These are phyloP conservation scores for Radopholus similis DNA, from an alignment of 1,140 invertebrate species.

Conservation along the genomic window DNA sequence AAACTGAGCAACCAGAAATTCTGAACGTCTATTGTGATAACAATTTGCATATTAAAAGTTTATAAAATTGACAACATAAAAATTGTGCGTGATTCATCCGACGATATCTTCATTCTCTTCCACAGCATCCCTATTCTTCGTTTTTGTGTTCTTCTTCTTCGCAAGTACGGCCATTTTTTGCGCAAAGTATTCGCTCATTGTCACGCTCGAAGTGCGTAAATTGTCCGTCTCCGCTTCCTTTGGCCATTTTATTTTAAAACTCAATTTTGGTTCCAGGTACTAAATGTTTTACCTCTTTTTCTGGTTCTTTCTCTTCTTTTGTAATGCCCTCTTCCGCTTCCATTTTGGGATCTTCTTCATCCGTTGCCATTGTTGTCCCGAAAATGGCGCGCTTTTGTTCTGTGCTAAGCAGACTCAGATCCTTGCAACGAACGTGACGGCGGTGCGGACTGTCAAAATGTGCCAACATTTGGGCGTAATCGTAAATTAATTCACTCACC, in stretches of 20 bases:
- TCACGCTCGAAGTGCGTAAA: constrained; percentile 6
- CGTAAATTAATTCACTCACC: constrained; percentile 1
- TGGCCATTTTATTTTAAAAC: constrained; percentile 4
- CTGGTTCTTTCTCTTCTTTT: constrained; percentile 7
- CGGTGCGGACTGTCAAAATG: constrained; percentile 27
- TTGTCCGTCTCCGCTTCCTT: neutral
- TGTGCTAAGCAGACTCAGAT: constrained; percentile 14
- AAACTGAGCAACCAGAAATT: too few relatives aligned
- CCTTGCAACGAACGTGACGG: constrained; percentile 31
- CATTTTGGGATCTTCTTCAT: neutral
- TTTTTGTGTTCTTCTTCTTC: too few relatives aligned
- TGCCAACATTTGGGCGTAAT: neutral
- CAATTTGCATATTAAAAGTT: too few relatives aligned
- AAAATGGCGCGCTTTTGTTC: constrained; percentile 35
- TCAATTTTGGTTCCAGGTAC: neutral
- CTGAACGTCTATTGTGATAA: too few relatives aligned
- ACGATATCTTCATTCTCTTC: too few relatives aligned
- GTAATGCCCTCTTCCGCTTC: neutral
- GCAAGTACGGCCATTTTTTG: constrained; percentile 8
- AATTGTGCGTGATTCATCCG: too few relatives aligned
- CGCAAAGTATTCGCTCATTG: constrained; percentile 32
- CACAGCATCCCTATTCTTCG: too few relatives aligned
- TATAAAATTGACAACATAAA: too few relatives aligned
- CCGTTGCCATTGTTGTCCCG: neutral
- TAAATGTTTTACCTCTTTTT: neutral